These are phyloP conservation scores for Colletes gigas DNA, from an alignment of 1,140 invertebrate species.

Conservation along the genomic window DNA sequence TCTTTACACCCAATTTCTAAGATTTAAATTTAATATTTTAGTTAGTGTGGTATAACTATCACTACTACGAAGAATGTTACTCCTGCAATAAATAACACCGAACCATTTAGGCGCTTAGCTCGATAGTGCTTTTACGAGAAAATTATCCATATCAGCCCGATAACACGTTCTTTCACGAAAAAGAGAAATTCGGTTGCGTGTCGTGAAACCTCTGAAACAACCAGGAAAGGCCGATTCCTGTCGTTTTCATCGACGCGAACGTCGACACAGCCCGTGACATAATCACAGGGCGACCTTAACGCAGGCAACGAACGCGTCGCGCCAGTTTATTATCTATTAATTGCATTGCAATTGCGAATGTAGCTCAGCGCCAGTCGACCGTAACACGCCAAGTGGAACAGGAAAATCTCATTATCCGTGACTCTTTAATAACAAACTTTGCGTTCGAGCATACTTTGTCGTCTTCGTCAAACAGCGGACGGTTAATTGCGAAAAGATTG, in stretches of 20 bases:
- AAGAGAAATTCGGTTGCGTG: slow-evolving; percentile 15
- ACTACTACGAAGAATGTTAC: no score
- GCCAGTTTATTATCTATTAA: neutral
- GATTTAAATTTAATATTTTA: no score
- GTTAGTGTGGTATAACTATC: no score
- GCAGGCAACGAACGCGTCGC: neutral
- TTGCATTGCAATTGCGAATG: neutral
- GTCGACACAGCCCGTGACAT: neutral
- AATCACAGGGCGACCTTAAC: neutral
- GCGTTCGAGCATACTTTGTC: neutral
- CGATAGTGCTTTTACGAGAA: no score
- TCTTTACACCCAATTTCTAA: no score
- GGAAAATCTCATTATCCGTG: neutral
- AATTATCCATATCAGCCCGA: no score
- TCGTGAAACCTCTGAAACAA: neutral
- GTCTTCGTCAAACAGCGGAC: neutral
- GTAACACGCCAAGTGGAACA: neutral
- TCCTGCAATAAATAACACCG: no score
- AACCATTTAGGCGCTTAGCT: no score
- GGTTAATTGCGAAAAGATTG: neutral
- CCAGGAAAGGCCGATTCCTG: neutral
- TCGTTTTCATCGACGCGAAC: neutral
- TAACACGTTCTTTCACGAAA: neutral
- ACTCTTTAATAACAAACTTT: neutral
- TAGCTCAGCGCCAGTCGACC: neutral